Conservation (phyloP, 2,888 invertebrate species). For the Apeira syringaria region DNA sequence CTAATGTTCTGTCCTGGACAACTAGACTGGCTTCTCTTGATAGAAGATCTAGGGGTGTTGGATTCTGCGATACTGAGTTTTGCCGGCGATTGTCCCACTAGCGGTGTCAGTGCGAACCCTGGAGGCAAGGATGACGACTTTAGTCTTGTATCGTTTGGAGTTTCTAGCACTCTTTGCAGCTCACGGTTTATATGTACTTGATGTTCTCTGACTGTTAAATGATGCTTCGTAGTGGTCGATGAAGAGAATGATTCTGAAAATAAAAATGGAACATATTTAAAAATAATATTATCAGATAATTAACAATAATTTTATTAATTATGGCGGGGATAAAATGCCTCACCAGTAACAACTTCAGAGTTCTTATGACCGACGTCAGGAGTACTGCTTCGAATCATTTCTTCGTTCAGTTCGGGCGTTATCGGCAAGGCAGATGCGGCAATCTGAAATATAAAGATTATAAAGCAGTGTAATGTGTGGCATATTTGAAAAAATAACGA, state of each 20-base stretch:
- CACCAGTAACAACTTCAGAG: slow-evolving; percentile 80
- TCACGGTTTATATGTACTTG: slow-evolving; percentile 66
- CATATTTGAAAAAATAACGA: too few species aligned
- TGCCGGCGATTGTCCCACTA: slow-evolving; percentile 73
- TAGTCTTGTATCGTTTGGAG: slow-evolving; percentile 79
- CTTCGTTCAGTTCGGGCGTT: slow-evolving; percentile 91
- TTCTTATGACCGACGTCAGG: slow-evolving; percentile 80
- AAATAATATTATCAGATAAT: too few species aligned
- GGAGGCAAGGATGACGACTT: slow-evolving; percentile 87
- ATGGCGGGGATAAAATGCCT: too few species aligned
- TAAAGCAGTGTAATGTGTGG: too few species aligned
- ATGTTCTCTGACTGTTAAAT: slow-evolving; percentile 67
- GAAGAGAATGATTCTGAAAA: slow-evolving; percentile 80
- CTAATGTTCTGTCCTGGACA: slow-evolving; percentile 71
- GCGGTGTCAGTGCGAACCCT: slow-evolving; percentile 80
- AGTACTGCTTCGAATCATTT: slow-evolving; percentile 85
- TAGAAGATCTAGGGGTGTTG: slow-evolving; percentile 70
- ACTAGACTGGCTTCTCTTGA: slow-evolving; percentile 78
- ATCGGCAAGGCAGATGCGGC: slow-evolving; percentile 85
- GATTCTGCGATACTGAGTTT: slow-evolving; percentile 79
- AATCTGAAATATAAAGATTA: slow-evolving; percentile 66
- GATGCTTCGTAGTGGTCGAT: slow-evolving; percentile 76
- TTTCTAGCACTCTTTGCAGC: slow-evolving; percentile 65
- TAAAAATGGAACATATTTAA: slow-evolving; percentile 5
- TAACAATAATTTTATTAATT: too few species aligned